Conservation (phyloP, 2,888 invertebrate species). For the Caenorhabditis japonica region DNA sequence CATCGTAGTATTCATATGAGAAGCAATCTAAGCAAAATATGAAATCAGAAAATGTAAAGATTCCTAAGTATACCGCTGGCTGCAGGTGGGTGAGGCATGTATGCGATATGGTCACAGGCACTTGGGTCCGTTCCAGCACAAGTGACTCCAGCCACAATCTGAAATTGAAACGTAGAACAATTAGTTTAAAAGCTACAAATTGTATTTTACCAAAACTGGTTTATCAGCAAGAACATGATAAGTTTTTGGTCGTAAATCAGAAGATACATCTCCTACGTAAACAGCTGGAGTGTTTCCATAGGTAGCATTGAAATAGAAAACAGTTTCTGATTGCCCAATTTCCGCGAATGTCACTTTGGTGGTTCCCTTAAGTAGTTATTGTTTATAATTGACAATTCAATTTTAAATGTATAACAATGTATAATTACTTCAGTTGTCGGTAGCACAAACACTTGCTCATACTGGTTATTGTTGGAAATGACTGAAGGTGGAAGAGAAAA, state of each 20-base stretch:
- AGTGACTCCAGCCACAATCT: slow-evolving; percentile 66
- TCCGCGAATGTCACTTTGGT: slow-evolving; percentile 37
- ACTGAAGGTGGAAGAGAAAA: slow-evolving; percentile 59
- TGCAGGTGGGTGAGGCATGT: slow-evolving; percentile 63
- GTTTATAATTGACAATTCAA: background rate
- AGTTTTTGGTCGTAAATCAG: slow-evolving; percentile 40
- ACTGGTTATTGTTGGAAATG: slow-evolving; percentile 21
- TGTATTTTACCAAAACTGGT: slow-evolving; percentile 33
- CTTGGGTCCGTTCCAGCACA: slow-evolving; percentile 48
- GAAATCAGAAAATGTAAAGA: background rate
- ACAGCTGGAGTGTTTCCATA: slow-evolving; percentile 41
- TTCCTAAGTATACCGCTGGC: slow-evolving; percentile 24
- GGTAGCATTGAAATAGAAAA: slow-evolving; percentile 24
- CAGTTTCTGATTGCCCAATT: slow-evolving; percentile 33
- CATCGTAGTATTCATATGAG: slow-evolving; percentile 52
- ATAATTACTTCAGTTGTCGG: slow-evolving; percentile 39
- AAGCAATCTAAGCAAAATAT: slow-evolving; percentile 50
- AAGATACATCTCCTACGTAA: slow-evolving; percentile 44
- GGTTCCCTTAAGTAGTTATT: slow-evolving; percentile 27
- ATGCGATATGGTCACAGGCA: slow-evolving; percentile 61
- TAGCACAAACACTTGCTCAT: slow-evolving; percentile 54
- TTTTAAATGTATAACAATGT: background rate
- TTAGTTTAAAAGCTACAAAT: background rate
- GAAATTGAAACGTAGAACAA: slow-evolving; percentile 23
- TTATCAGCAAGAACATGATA: slow-evolving; percentile 54